These are phyloP conservation scores for Apaloderma vittatum DNA, from an alignment of 2,113 vertebrate species.

Conservation along the genomic window DNA sequence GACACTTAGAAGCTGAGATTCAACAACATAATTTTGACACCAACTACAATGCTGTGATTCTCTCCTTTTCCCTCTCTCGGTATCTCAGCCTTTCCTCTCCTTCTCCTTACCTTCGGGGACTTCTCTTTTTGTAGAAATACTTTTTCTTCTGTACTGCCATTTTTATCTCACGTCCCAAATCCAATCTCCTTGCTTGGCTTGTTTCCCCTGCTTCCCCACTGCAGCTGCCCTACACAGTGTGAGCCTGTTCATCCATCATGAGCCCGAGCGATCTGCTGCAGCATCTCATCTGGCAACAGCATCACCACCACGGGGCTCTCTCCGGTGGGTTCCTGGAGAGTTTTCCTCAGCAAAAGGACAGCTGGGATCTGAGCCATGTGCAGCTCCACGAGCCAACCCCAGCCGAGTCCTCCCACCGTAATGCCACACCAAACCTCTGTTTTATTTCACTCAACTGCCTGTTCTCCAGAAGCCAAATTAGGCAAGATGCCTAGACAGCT, in stretches of 20 bases:
- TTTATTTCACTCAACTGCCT: background rate
- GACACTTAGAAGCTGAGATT: background rate
- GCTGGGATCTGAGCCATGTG: rapidly evolving
- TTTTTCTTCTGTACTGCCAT: background rate
- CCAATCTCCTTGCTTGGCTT: background rate
- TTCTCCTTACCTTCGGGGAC: background rate
- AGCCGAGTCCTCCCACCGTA: background rate
- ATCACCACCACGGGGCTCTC: rapidly evolving
- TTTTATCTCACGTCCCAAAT: background rate
- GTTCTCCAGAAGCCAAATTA: background rate
- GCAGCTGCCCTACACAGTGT: background rate
- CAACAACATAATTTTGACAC: background rate
- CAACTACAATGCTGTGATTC: background rate
- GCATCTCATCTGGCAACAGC: background rate
- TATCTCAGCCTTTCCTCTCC: background rate
- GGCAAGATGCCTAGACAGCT: background rate
- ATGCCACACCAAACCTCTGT: background rate
- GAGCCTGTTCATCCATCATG: background rate
- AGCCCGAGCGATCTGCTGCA: rapidly evolving
- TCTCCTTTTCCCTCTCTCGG: background rate
- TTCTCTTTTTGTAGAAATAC: background rate
- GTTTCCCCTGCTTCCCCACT: rapidly evolving
- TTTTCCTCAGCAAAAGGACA: background rate
- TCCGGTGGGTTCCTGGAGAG: rapidly evolving
- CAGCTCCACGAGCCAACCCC: background rate